These are phyloP conservation scores for Rhopalosiphum maidis DNA, from an alignment of 1,140 invertebrate species.

Conservation along the genomic window DNA sequence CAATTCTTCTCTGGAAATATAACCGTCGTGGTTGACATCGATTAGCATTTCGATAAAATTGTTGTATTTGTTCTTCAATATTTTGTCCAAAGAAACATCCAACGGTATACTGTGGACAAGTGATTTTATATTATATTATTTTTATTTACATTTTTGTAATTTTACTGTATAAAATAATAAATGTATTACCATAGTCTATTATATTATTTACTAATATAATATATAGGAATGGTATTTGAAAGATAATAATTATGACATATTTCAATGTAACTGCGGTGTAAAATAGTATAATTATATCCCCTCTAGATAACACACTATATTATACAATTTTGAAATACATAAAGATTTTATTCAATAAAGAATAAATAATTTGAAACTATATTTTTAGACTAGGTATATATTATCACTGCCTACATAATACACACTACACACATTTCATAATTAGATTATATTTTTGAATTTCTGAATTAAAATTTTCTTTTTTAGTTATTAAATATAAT, in stretches of 20 bases:
- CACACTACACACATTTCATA: background rate
- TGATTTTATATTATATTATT: background rate
- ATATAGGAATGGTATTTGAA: background rate
- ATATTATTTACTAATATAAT: background rate
- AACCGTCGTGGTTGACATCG: constrained; percentile 68
- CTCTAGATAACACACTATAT: background rate
- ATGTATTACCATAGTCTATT: background rate
- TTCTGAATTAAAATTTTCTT: background rate
- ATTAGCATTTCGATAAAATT: constrained; percentile 68
- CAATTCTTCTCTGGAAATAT: constrained; percentile 60
- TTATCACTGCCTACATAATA: background rate
- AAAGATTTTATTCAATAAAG: background rate
- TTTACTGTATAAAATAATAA: background rate
- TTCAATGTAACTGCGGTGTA: background rate
- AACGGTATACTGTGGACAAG: constrained; percentile 65
- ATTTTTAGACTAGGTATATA: background rate
- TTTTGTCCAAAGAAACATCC: constrained; percentile 68
- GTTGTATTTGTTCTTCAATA: constrained; percentile 67
- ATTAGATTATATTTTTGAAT: background rate
- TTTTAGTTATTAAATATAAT: background rate
- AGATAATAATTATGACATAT: background rate
- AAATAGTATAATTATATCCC: background rate
- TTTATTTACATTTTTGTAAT: background rate
- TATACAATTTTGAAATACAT: background rate
- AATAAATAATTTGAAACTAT: background rate